phyloP scores from a whole-genome alignment of 2,888 invertebrate species.

The Acleris sparsana region DNA sequence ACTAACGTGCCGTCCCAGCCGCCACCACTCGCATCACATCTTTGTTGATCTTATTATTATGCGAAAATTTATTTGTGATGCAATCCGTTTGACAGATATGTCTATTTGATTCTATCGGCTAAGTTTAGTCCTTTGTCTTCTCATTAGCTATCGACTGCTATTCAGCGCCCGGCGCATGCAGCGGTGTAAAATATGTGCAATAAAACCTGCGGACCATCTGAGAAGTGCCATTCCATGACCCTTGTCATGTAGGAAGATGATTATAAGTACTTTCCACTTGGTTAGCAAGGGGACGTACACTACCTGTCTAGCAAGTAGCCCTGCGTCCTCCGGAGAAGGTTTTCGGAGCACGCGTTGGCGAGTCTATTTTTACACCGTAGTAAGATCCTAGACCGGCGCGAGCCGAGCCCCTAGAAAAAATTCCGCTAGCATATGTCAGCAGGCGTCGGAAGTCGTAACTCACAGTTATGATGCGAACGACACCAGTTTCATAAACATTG shows the following conservation, averaged over 20 bases:
- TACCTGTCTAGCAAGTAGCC: constrained; percentile 8
- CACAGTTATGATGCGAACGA: constrained; percentile 83
- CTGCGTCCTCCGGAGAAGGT: constrained; percentile 12
- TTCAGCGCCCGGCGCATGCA: not conserved
- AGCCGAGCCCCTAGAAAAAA: constrained; percentile 62
- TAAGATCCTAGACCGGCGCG: constrained; percentile 43
- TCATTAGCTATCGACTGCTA: constrained; percentile 16
- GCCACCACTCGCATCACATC: constrained; percentile 63
- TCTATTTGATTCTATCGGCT: constrained; percentile 26
- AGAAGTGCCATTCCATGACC: too few species aligned
- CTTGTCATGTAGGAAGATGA: too few species aligned
- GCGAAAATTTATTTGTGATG: constrained; percentile 76
- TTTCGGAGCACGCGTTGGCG: constrained; percentile 23
- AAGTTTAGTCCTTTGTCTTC: constrained; percentile 25
- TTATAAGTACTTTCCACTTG: too few species aligned
- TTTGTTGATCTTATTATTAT: constrained; percentile 81
- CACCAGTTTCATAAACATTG: constrained; percentile 84
- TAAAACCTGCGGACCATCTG: not conserved
- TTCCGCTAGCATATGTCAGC: constrained; percentile 75
- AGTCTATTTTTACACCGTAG: constrained; percentile 57
- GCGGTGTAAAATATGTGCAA: not conserved
- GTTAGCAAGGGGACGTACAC: not conserved
- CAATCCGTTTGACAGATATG: constrained; percentile 69
- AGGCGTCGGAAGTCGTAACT: constrained; percentile 83
- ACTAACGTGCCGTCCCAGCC: constrained; percentile 72